These are phyloP conservation scores for Bolinopsis microptera DNA, from an alignment of 37 sponge, comb jelly and placozoan species.

Conservation along the genomic window DNA sequence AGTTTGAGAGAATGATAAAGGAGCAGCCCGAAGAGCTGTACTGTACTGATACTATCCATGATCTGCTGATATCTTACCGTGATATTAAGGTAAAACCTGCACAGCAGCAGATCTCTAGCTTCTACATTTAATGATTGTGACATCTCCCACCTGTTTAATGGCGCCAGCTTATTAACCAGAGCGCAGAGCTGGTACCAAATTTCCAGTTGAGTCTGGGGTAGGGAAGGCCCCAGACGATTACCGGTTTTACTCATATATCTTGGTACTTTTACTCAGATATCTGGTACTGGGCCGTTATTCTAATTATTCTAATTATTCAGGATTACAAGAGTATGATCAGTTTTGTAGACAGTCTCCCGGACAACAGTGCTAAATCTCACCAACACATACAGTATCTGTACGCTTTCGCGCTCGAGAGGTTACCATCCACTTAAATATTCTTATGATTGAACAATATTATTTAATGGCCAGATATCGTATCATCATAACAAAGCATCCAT, in stretches of 20 bases:
- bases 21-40: slow-evolving; percentile 80
- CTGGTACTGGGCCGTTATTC: too few relatives aligned
- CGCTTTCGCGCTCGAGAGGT: slow-evolving; percentile 88
- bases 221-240: too few relatives aligned
- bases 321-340: slow-evolving; percentile 84
- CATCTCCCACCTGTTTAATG: background rate
- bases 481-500: too few relatives aligned
- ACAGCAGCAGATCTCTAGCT: background rate
- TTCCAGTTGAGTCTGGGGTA: too few relatives aligned
- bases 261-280: too few relatives aligned
- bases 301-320: too few relatives aligned
- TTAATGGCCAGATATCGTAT: too few relatives aligned
- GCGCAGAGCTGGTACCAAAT: too few relatives aligned
- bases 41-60: slow-evolving; percentile 73
- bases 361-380: slow-evolving; percentile 73
- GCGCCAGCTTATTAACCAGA: too few relatives aligned
- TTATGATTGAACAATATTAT: too few relatives aligned
- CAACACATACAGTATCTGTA: slow-evolving; percentile 82
- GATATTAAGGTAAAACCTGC: slow-evolving; percentile 83
- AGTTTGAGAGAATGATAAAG: slow-evolving; percentile 73
- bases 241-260: too few relatives aligned
- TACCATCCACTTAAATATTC: background rate
- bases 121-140: background rate
- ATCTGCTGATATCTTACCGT: slow-evolving; percentile 79
- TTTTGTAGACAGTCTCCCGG: slow-evolving; percentile 76